Evolutionary conservation across 2,113 vertebrate species (phyloP).

Genomic region (Planiliza haematocheilus): DNA sequence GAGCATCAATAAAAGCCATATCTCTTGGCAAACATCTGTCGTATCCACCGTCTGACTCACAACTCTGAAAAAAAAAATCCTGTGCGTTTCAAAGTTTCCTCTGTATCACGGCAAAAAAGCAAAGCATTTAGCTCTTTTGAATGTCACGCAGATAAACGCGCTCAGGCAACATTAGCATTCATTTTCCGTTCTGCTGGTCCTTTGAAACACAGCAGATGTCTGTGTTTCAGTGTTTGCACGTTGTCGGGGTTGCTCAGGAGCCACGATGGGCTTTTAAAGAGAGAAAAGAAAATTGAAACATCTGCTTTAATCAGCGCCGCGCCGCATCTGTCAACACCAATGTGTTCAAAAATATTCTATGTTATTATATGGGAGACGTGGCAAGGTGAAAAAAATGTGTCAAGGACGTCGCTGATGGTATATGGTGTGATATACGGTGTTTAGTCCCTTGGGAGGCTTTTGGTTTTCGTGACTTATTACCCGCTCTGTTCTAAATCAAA

Average conservation of each 20-base stretch:
- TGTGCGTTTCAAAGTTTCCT: conserved; percentile 59
- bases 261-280: conserved; percentile 33
- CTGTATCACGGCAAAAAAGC: conserved; percentile 54
- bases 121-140: conserved; percentile 39
- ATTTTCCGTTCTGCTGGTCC: conserved; percentile 11
- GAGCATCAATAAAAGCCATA: conserved; percentile 56
- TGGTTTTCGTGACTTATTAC: conserved; percentile 38
- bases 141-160: conserved; percentile 62
- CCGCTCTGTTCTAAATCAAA: conserved; percentile 42
- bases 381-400: conserved; percentile 1
- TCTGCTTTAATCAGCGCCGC: conserved; percentile 47
- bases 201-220: conserved; percentile 76
- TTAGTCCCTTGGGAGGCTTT: conserved; percentile 19
- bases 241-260: conserved; percentile 62
- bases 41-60: conserved; percentile 40
- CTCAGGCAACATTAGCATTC: conserved; percentile 66
- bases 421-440: conserved; percentile 40
- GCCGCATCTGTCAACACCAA: conserved; percentile 26
- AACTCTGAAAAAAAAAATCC: conserved; percentile 17
- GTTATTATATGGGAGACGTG: conserved; percentile 26
- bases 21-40: conserved; percentile 73
- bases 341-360: conserved; percentile 39
- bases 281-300: conserved; percentile 42
- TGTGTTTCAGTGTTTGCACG: conserved; percentile 64
- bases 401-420: not conserved